A percentile compares a stretch with the other conserved stretches of the same genome.
phyloP scores from a whole-genome alignment of 2,113 vertebrate species.

The Tyto alba region DNA sequence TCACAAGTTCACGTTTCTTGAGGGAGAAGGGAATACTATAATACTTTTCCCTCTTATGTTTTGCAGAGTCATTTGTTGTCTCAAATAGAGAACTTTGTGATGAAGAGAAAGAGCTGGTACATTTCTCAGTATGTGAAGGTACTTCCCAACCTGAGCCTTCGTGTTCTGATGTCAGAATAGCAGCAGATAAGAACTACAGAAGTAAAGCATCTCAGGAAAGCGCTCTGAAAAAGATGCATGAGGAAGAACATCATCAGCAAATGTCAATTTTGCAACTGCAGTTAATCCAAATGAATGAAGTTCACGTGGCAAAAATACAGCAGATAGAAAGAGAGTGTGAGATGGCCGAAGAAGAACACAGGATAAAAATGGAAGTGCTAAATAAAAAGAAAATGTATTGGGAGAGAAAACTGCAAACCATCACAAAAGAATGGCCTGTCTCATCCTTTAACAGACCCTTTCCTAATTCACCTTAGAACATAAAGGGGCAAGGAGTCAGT shows the following conservation, averaged over 20 bases:
- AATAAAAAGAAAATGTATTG: conserved; percentile 87
- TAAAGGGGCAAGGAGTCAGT: neutral
- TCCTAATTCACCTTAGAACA: conserved; percentile 75
- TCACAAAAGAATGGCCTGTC: conserved; percentile 82
- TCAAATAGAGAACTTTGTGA: conserved; percentile 79
- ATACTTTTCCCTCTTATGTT: conserved; percentile 53
- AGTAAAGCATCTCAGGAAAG: conserved; percentile 80
- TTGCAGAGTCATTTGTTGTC: conserved; percentile 76
- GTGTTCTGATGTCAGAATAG: conserved; percentile 76
- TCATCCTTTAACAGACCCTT: conserved; percentile 81
- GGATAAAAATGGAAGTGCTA: conserved; percentile 83
- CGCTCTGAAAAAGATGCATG: conserved; percentile 81
- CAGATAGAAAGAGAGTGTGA: conserved; percentile 82
- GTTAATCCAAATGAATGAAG: conserved; percentile 83
- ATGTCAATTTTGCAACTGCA: conserved; percentile 82
- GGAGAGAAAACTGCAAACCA: conserved; percentile 82
- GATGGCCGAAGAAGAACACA: conserved; percentile 82
- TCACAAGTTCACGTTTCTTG: neutral
- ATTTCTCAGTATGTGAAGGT: conserved; percentile 78
- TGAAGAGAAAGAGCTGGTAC: conserved; percentile 78
- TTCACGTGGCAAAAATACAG: conserved; percentile 83
- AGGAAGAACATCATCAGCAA: conserved; percentile 82
- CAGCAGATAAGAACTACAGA: conserved; percentile 78
- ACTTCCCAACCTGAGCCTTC: conserved; percentile 78
- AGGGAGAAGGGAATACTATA: neutral